phyloP scores from a whole-genome alignment of 2,797 vertebrate genomes.

The Lutjanus campechanus region DNA sequence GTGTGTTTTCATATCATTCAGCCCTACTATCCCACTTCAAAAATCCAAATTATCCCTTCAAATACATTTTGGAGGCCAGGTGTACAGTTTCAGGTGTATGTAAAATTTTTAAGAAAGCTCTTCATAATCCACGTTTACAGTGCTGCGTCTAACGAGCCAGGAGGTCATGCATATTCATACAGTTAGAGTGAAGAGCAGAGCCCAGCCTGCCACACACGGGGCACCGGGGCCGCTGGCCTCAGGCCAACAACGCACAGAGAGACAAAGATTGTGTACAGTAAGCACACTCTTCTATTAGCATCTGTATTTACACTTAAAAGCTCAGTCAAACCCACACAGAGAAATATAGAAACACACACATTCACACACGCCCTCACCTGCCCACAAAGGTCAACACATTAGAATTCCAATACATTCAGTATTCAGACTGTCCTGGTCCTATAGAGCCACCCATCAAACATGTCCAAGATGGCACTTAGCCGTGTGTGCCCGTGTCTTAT shows the following conservation, averaged over 20 bases:
- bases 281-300: conserved; percentile 49
- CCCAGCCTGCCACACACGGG: conserved; percentile 69
- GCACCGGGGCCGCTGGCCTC: conserved; percentile 74
- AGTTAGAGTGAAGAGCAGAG: conserved; percentile 72
- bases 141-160: conserved; percentile 74
- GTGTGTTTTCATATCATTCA: too few species aligned
- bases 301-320: conserved; percentile 75
- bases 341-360: conserved; percentile 62
- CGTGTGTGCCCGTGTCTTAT: conserved; percentile 78
- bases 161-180: conserved; percentile 92
- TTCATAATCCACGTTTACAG: conserved; percentile 37
- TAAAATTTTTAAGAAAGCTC: conserved; percentile 20
- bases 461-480: conserved; percentile 77
- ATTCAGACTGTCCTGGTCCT: conserved; percentile 54
- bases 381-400: conserved; percentile 75
- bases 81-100: conserved; percentile 14
- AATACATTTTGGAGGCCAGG: neutral
- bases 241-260: conserved; percentile 64
- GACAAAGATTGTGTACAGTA: conserved; percentile 63
- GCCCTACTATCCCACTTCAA: too few species aligned
- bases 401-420: conserved; percentile 57
- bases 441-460: conserved; percentile 74
- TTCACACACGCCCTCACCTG: conserved; percentile 57
- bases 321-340: conserved; percentile 60
- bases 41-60: too few species aligned